Conservation (phyloP, 2,888 invertebrate genomes). For the Anthophora plumipes region DNA sequence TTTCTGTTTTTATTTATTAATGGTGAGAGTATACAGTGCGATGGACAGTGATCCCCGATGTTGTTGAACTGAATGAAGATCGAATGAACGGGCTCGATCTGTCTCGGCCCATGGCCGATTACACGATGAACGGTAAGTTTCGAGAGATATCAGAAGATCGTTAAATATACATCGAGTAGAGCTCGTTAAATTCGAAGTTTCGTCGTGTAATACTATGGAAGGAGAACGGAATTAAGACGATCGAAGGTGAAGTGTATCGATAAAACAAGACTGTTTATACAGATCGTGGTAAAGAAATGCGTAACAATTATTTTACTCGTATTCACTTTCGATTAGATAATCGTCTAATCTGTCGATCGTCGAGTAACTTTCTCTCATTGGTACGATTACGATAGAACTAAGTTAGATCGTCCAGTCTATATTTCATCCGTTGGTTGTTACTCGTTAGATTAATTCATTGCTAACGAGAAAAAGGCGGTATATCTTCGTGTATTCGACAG, state of each 20-base stretch:
- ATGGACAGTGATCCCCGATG: constrained; percentile 50
- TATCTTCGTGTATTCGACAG: constrained; percentile 37
- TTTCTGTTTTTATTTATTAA: no score
- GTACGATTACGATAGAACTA: no score
- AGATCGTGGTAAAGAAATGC: background rate
- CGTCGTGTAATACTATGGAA: background rate
- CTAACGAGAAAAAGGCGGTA: constrained; percentile 2
- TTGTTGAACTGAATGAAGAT: background rate
- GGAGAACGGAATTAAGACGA: constrained; percentile 22
- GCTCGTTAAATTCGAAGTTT: background rate
- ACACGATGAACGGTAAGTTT: constrained; percentile 79
- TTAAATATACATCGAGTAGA: background rate
- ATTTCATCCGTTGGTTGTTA: background rate
- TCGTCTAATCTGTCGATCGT: constrained; percentile 13
- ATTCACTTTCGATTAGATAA: constrained; percentile 42
- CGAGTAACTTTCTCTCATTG: background rate
- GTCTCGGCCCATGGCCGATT: constrained; percentile 74
- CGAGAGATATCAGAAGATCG: background rate
- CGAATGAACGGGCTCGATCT: constrained; percentile 75
- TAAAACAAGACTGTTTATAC: constrained; percentile 30
- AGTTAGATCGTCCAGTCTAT: background rate
- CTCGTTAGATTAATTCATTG: background rate
- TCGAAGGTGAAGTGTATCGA: constrained; percentile 47
- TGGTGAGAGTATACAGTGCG: constrained; percentile 54
- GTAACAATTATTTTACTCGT: no score